Evolutionary conservation across 2,113 vertebrate genomes (phyloP), one percentile per base, ranked within the genome.

Genomic region (Emydura subglobosa): DNA sequence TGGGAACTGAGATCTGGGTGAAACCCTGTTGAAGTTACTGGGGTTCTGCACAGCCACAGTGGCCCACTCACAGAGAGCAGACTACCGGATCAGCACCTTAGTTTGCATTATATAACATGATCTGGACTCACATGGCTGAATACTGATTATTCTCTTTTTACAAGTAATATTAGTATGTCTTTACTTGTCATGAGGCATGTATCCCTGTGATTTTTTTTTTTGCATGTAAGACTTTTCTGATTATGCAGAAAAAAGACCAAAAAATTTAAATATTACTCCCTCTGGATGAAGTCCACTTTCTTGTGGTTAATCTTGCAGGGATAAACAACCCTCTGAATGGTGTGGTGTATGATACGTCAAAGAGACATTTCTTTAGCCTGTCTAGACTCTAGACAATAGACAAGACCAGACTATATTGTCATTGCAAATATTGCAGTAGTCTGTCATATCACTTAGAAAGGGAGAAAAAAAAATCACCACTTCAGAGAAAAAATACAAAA

Each of bases 321-420:
- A 93, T 95, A 97, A 98, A 97, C 85, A 97, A 96, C 85, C 81
- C 76, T 94, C 76, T 94, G 92, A 97, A 95, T 91, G 92, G 94
- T 95, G 93, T 96, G 85, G 90, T 90, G 92, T 91, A 96, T 96
- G 97, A 96, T 96, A 96, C 92, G 94, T 97, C 97, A 95, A 97
- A 92, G 83, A 97, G 92, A 92, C 84, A 90, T 96, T 98, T 98
- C 96, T 97, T 78, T 91, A 97, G 96, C 85, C 86, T 4, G 93
- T 98, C 98, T 98, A 97, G 97, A 98, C 97, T 98, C 85, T 91
- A 98, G 96, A 98, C 96, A 98, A 98, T 95, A 96, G 93, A 49
- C 50, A 51, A 95, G 96, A 97, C 95, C 80, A 94, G 96, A 89
- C 96, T 83, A 78, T 7, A n/a, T 86, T 96, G 91, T 95, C 95